phyloP scores from a whole-genome alignment of 1,140 invertebrate genomes.

The Procambarus clarkii region DNA sequence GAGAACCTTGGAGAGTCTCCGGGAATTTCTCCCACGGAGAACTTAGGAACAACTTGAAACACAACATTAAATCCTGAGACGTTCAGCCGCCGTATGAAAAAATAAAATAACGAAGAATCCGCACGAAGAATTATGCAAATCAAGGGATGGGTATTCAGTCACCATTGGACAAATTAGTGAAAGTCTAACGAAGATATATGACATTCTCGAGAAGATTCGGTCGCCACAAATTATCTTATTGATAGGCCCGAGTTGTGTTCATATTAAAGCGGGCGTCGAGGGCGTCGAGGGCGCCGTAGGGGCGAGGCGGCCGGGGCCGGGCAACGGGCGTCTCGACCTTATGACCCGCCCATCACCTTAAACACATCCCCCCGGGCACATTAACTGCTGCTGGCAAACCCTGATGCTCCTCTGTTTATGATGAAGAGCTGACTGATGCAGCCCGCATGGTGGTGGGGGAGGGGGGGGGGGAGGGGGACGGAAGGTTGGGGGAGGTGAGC shows the following conservation, averaged over 20 bases:
- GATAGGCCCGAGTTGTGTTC: slow-evolving; percentile 29
- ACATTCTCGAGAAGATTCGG: neutral
- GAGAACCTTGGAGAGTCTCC: too few relatives aligned
- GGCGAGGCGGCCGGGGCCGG: neutral
- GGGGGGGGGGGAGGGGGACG: neutral
- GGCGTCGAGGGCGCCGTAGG: too few relatives aligned
- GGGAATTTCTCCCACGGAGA: too few relatives aligned
- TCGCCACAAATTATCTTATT: slow-evolving; percentile 43
- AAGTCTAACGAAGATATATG: neutral
- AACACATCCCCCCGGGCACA: slow-evolving; percentile 11
- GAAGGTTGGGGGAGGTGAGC: too few relatives aligned
- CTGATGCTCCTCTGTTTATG: slow-evolving; percentile 15
- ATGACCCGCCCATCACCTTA: neutral
- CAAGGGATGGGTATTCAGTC: too few relatives aligned
- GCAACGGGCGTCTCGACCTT: neutral
- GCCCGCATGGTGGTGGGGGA: neutral
- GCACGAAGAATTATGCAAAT: too few relatives aligned
- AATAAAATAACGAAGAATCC: too few relatives aligned
- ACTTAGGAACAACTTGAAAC: too few relatives aligned
- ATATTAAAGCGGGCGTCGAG: neutral
- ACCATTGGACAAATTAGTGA: too few relatives aligned
- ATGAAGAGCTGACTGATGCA: slow-evolving; percentile 38
- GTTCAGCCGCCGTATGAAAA: too few relatives aligned
- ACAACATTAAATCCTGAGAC: too few relatives aligned
- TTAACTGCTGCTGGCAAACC: slow-evolving; percentile 33